Evolutionary conservation across 2,888 invertebrate genomes (phyloP), one percentile per base, ranked within the genome.

Genomic region (Mylabris sibirica): DNA sequence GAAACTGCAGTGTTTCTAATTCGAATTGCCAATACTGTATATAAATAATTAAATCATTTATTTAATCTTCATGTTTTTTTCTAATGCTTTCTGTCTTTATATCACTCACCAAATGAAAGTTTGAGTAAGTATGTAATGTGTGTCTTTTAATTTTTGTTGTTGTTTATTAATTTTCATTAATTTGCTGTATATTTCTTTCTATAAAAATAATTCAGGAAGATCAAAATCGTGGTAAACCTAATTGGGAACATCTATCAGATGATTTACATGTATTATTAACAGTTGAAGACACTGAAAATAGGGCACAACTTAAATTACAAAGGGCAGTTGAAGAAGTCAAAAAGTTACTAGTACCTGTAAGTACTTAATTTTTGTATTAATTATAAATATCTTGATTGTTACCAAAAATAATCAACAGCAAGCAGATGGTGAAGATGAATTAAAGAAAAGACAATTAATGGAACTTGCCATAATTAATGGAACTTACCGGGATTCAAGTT

Each of bases 401-500:
- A 17, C 6, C 12, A 35, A 35, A 35, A 11, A 2, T 35, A 38
- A 38, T 38, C 11, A 85, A 76, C 87, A 93, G 91, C 93, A 99
- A 98, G 98, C 98, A 73, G 99, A 99, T 86, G 99, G 99, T 74
- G 99, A 99, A 89, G 99, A 99, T 87, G 99, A 99, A 86, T 88
- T 99, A 84, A 99, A 99, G 90, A 98, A 99, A 87, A 92, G 98
- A 84, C 99, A 99, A 87, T 90, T 99, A 81, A 99, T 99, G 99
- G 99, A 99, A 87, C 89, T 99, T 85, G 99, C 99, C 82, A 99
- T 99, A 83, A 98, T 99, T 85, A 99, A 99, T 86, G 99, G 99
- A 85, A 99, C 99, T 66, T 99, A 99, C 89, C 92, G 99, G 85
- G 98, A 98, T 86, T 96, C 96, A 71, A 96, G 95, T 84, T 89